Base-by-base conservation (phyloP, 2,888 invertebrate genomes). In the Azorinus chamasolen region DNA sequence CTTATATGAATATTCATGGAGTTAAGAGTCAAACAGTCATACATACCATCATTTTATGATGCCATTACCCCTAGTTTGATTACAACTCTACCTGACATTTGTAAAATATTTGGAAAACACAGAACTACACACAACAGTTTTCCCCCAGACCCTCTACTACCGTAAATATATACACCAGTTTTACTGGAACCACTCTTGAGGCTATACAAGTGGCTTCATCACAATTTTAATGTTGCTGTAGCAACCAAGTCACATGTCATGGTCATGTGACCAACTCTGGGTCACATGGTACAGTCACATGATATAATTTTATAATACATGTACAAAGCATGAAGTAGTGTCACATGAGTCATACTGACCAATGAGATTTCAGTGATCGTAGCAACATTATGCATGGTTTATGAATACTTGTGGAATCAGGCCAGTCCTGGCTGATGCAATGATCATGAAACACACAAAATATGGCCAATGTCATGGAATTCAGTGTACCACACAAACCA, bases 311-410 rank as follows among this genome's bases (percentile, higher is more conserved):
- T 20, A 5, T 53, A 22, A 53, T 25, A 20, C 24, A n/a, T n/a
- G 4, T 14, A 22, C 51, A 51, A 16, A 51, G 6, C 12, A 54
- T 14, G 27, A 54, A 54, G 18, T 32, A 54, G 12, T 32, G 18
- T 32, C 27, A 6, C n/a, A 41, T 41, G 41, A 37, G 22, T 57
- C 55, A 55, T 16, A 53, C 16, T 25, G 16, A 58, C 41, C 57
- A 18, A 74, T 66, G 74, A 79, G 79, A 79, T 79, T 79, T 79
- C 79, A 58, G 63, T 66, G 79, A 79, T 78, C 79, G 66, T 62
- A 59, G 55, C 61, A 64, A 37, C 59, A 78, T 78, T 73, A 78
- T 78, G 78, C 78, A 61, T 32, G 32, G n/a, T 32, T 32, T 32
- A 32, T 32, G 32, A 32, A 32, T 32, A 32, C 32, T 32, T 32